These are phyloP conservation scores for Clostera curtula DNA, from an alignment of 2,888 invertebrate genomes.

Conservation along the genomic window DNA sequence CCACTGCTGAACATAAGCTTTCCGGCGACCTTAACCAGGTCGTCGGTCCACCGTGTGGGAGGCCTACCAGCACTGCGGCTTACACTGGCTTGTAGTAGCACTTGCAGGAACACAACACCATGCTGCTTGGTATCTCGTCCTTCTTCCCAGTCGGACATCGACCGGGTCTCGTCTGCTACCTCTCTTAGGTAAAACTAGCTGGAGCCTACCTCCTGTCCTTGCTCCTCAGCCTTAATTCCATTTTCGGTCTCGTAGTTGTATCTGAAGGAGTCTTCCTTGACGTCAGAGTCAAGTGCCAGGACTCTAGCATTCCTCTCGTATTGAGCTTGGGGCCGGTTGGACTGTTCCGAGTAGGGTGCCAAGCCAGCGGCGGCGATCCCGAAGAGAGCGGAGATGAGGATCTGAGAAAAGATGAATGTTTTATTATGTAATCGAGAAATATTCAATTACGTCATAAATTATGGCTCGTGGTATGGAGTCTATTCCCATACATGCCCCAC, in stretches of 20 bases:
- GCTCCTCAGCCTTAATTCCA: slow-evolving; percentile 65
- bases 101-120: too few relatives aligned
- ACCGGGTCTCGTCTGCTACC: too few relatives aligned
- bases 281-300: slow-evolving; percentile 52
- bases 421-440: neutral
- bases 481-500: too few relatives aligned
- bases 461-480: too few relatives aligned
- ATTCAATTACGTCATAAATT: too few relatives aligned
- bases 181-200: neutral
- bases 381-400: slow-evolving; percentile 55
- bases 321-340: slow-evolving; percentile 55
- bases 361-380: slow-evolving; percentile 51
- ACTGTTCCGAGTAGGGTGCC: slow-evolving; percentile 50
- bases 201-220: slow-evolving; percentile 54
- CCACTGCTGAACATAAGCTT: too few relatives aligned
- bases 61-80: too few relatives aligned
- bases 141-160: slow-evolving; percentile 1
- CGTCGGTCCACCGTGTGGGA: too few relatives aligned
- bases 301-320: slow-evolving; percentile 58
- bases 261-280: slow-evolving; percentile 64
- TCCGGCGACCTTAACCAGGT: too few relatives aligned
- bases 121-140: too few relatives aligned
- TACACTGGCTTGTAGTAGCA: too few relatives aligned
- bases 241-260: slow-evolving; percentile 67
- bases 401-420: slow-evolving; percentile 24